A percentile compares a stretch with the other conserved stretches of the same genome.
phyloP scores from a whole-genome alignment of 2,888 invertebrate species.

The Ganaspis brasiliensis region DNA sequence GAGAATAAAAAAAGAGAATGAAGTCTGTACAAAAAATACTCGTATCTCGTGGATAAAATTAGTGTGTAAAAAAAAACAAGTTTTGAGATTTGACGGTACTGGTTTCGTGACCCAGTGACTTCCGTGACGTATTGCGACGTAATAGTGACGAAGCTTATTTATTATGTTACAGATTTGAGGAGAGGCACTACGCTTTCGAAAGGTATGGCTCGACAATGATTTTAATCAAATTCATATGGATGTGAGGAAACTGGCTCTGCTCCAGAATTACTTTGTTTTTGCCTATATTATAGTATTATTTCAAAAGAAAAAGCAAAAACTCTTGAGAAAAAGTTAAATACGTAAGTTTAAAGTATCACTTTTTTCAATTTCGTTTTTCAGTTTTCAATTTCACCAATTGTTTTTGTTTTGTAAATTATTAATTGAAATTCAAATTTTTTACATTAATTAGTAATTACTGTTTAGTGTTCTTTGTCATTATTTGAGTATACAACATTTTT shows the following conservation, averaged over 20 bases:
- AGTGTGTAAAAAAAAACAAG: constrained; percentile 7
- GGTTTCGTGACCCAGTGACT: constrained; percentile 23
- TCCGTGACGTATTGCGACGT: constrained; percentile 47
- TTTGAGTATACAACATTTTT: too few relatives aligned
- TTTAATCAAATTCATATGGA: constrained; percentile 44
- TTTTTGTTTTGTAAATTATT: too few relatives aligned
- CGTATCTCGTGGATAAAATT: constrained; percentile 16
- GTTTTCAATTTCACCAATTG: too few relatives aligned
- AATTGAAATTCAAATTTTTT: too few relatives aligned
- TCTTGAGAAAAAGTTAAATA: neutral
- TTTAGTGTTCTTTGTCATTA: too few relatives aligned
- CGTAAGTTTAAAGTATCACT: too few relatives aligned
- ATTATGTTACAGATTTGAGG: constrained; percentile 80
- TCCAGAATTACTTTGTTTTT: constrained; percentile 24
- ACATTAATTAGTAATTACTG: too few relatives aligned
- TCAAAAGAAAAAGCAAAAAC: neutral
- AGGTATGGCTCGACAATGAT: constrained; percentile 71
- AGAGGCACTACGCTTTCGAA: constrained; percentile 80
- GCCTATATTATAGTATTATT: neutral
- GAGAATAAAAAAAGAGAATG: constrained; percentile 64
- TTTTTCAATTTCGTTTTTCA: too few relatives aligned
- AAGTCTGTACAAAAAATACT: constrained; percentile 54
- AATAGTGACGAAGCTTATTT: constrained; percentile 65
- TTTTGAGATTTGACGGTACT: constrained; percentile 14
- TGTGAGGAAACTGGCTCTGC: constrained; percentile 38